These are phyloP conservation scores for Phylloscopus whistleri DNA, from an alignment of 2,113 vertebrate genomes.

Conservation along the genomic window DNA sequence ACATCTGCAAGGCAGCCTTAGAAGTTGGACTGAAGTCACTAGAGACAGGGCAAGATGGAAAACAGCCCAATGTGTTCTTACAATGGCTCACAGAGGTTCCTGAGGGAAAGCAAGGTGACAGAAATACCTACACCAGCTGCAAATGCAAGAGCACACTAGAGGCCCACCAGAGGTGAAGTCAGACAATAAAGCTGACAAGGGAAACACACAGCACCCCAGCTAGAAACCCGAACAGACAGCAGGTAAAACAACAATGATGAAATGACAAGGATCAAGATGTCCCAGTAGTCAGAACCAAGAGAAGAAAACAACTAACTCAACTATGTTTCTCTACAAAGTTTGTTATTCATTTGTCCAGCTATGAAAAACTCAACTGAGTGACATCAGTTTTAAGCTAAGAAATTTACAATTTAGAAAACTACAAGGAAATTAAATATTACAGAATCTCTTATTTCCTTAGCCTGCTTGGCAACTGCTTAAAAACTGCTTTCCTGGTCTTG, in stretches of 20 bases:
- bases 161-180: background rate
- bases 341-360: background rate
- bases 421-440: background rate
- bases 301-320: background rate
- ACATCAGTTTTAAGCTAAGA: background rate
- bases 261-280: background rate
- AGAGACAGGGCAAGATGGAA: background rate
- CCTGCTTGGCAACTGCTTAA: background rate
- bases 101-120: background rate
- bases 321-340: background rate
- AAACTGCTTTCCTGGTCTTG: background rate
- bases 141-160: background rate
- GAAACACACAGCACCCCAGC: background rate
- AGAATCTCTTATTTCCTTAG: background rate
- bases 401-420: background rate
- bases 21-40: background rate
- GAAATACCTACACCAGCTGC: background rate
- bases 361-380: background rate
- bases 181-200: background rate
- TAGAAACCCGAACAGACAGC: background rate
- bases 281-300: rapidly evolving
- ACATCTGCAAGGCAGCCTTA: background rate
- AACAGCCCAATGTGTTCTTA: background rate
- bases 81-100: background rate
- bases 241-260: background rate